These are phyloP conservation scores for Cheilosia variabilis DNA, from an alignment of 2,888 invertebrate species.

Conservation along the genomic window DNA sequence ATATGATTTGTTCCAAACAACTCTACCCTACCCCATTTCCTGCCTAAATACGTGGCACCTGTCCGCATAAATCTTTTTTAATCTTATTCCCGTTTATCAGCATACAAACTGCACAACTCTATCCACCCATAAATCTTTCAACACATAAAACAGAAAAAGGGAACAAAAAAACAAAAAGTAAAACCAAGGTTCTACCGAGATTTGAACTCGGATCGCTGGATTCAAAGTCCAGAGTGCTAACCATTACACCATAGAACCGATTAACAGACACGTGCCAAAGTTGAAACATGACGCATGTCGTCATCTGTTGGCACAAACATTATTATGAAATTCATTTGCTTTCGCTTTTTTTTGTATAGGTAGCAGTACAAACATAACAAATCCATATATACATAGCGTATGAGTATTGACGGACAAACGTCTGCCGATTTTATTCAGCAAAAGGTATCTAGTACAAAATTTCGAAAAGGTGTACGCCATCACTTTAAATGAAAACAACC, in stretches of 20 bases:
- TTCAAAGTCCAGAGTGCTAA: constrained; percentile 84
- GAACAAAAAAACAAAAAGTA: constrained; percentile 19
- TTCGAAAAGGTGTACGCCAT: constrained; percentile 5
- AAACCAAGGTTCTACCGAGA: constrained; percentile 83
- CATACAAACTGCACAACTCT: background rate
- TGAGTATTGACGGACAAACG: constrained; percentile 5
- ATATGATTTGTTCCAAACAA: no score
- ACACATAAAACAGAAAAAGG: background rate
- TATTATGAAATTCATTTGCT: background rate
- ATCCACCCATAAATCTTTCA: background rate
- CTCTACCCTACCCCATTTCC: no score
- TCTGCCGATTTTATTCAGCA: constrained; percentile 9
- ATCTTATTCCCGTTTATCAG: background rate
- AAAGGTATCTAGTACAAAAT: constrained; percentile 7
- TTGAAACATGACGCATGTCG: constrained; percentile 35
- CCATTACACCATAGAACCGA: constrained; percentile 83
- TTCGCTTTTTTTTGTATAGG: constrained; percentile 41
- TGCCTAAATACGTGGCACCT: no score
- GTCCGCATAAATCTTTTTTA: no score
- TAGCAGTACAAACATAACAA: no score
- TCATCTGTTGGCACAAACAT: constrained; percentile 3
- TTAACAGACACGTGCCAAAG: constrained; percentile 6
- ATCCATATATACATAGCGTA: background rate
- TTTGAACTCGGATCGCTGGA: constrained; percentile 84
- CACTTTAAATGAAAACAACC: constrained; percentile 44